These are phyloP conservation scores for Morus bassanus DNA, from an alignment of 2,797 vertebrate species.

Conservation along the genomic window DNA sequence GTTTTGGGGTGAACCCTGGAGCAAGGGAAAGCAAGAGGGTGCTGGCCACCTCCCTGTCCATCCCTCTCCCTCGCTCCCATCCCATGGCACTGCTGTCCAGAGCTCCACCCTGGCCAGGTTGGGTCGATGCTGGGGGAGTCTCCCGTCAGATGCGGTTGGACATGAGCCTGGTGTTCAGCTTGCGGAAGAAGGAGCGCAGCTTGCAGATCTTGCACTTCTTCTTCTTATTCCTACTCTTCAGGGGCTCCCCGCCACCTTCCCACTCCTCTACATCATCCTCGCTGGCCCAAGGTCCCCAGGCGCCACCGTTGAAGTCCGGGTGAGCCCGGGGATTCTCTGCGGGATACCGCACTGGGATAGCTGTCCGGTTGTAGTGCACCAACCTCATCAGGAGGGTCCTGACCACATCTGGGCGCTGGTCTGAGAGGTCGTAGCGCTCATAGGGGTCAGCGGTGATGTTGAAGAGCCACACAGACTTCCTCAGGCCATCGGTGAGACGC, in stretches of 20 bases:
- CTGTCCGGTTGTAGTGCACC: slow-evolving; percentile 88
- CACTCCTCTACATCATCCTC: slow-evolving; percentile 85
- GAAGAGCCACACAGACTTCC: slow-evolving; percentile 92
- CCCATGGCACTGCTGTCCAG: rapidly evolving
- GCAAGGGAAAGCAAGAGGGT: background rate
- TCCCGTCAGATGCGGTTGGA: slow-evolving; percentile 88
- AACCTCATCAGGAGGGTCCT: slow-evolving; percentile 86
- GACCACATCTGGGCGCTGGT: slow-evolving; percentile 88
- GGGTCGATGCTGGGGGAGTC: background rate
- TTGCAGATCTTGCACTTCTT: slow-evolving; percentile 90
- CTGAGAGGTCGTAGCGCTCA: slow-evolving; percentile 87
- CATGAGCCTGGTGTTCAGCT: slow-evolving; percentile 92
- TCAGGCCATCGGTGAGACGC: slow-evolving; percentile 79
- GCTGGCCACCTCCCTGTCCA: background rate
- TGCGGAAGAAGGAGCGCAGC: slow-evolving; percentile 89
- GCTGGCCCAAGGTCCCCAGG: slow-evolving; percentile 93
- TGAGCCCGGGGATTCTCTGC: slow-evolving; percentile 90
- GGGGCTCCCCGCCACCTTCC: slow-evolving; percentile 64
- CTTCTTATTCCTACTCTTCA: slow-evolving; percentile 81
- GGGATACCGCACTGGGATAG: slow-evolving; percentile 94
- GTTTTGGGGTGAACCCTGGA: background rate
- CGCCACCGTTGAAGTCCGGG: slow-evolving; percentile 90
- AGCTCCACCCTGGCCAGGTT: background rate
- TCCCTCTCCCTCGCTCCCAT: background rate
- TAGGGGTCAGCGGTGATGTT: slow-evolving; percentile 93